phyloP scores from a whole-genome alignment of 2,113 vertebrate genomes.

The Anguilla japonica region DNA sequence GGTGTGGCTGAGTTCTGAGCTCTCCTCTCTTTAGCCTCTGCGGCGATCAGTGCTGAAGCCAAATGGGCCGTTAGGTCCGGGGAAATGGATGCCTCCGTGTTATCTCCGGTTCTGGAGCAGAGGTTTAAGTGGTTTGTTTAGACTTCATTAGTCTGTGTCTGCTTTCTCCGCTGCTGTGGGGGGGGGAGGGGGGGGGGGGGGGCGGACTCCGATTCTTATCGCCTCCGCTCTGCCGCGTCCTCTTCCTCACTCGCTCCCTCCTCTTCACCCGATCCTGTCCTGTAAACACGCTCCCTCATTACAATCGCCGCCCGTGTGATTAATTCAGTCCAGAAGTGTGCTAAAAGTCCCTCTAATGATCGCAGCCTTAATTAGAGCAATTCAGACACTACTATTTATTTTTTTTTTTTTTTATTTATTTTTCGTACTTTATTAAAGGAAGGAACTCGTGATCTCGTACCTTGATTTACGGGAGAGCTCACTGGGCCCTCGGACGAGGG shows the following conservation, averaged over 20 bases:
- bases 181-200: not conserved
- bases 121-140: slow-evolving; percentile 25
- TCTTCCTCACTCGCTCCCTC: not conserved
- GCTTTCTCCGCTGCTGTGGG: not conserved
- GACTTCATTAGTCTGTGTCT: slow-evolving; percentile 18
- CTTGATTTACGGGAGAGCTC: not conserved
- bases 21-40: not conserved
- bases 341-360: slow-evolving; percentile 1
- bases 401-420: not conserved
- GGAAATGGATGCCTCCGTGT: slow-evolving; percentile 15
- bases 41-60: not conserved
- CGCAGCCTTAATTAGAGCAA: slow-evolving; percentile 26
- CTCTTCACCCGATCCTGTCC: not conserved
- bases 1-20: not conserved
- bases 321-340: slow-evolving; percentile 19
- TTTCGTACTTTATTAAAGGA: not conserved
- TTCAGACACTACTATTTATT: slow-evolving; percentile 8
- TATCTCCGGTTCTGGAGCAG: slow-evolving; percentile 16
- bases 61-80: not conserved
- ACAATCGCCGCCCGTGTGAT: slow-evolving; percentile 10
- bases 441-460: slow-evolving; percentile 7
- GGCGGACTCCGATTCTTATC: slow-evolving; percentile 12
- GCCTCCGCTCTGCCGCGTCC: not conserved
- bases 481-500: not conserved
- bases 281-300: slow-evolving; percentile 1